Evolutionary conservation across 2,888 invertebrate species (phyloP).

Genomic region (Idaea straminata): DNA sequence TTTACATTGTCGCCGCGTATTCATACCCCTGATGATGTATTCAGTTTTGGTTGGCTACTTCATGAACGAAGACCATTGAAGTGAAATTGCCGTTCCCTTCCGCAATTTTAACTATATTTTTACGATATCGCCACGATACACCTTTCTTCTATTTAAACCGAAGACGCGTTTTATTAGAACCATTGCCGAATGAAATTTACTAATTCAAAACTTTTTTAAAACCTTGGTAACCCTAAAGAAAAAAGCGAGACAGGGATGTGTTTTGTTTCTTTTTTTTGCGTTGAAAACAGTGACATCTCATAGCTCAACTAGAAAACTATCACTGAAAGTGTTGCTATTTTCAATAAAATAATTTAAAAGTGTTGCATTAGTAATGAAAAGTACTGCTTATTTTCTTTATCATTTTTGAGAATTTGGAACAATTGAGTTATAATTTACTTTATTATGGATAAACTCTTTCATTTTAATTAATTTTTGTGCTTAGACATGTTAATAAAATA

Average conservation of each 20-base stretch:
- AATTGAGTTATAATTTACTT: not conserved
- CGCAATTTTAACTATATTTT: too few species aligned
- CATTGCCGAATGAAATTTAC: not conserved
- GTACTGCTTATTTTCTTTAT: not conserved
- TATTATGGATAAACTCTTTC: not conserved
- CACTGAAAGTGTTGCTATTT: constrained; percentile 15
- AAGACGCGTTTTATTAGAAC: too few species aligned
- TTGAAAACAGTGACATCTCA: constrained; percentile 34
- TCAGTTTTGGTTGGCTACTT: too few species aligned
- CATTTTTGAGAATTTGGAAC: not conserved
- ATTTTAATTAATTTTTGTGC: not conserved
- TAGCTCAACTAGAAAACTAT: not conserved
- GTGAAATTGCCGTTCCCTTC: too few species aligned
- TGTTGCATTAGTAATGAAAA: constrained; percentile 10
- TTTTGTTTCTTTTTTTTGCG: not conserved
- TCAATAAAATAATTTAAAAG: constrained; percentile 7
- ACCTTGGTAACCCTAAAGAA: not conserved
- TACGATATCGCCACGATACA: too few species aligned
- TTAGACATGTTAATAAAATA: not conserved
- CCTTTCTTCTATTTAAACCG: too few species aligned
- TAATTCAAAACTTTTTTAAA: not conserved
- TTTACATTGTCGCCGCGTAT: too few species aligned
- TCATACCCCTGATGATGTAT: too few species aligned
- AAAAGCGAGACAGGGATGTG: not conserved
- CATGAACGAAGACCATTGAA: too few species aligned